Base-by-base conservation (phyloP, 1,140 invertebrate species). In the Gerris buenoi region DNA sequence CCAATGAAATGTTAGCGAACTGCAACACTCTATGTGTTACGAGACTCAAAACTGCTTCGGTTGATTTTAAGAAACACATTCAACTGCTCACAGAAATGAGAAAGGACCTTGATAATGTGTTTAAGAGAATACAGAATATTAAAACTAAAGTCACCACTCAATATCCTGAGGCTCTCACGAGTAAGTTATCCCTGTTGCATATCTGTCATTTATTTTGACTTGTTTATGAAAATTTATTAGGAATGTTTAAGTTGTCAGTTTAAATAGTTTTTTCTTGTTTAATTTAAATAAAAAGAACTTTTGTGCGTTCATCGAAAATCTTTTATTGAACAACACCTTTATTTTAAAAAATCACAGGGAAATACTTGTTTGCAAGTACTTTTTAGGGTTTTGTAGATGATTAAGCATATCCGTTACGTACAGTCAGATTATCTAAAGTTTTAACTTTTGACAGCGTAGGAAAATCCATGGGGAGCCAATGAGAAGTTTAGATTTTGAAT, bases 1-100 rank as follows among this genome's bases (percentile, higher is more conserved):
- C 94, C 1, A 97, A 96, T 75, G 94, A 97, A 82, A 97, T 97
- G 94, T 77, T 97, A 25, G 88, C 92, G 25, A 97, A 97, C 73
- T 96, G 93, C 73, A 97, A 97, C 77, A 86, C 89, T 2, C 76
- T 97, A 2, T 93, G 92, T 2, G 83, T 88, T 10, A 81, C 85
- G 68, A 83, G 93, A 28, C 82, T 91, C 63, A 89, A 93, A 74
- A 85, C 84, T 64, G 89, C 93, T 25, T 84, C 83, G 10, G 82
- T 83, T 25, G 92, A 96, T 71, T 94, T 97, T 68, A 94, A 93
- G 72, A 89, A 89, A 72, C 92, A 96, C 75, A 93, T 89, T 0
- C 84, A 88, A 69, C 78, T 93, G 83, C 87, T 79, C 74, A 71
- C 76, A 58, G 82, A 85, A n/a, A 81, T 85, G 76, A 83, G 81